A percentile compares a stretch with the other conserved stretches of the same genome.
These are phyloP conservation scores for Lontra canadensis DNA, from an alignment of 2,113 vertebrate genomes.

Conservation along the genomic window DNA sequence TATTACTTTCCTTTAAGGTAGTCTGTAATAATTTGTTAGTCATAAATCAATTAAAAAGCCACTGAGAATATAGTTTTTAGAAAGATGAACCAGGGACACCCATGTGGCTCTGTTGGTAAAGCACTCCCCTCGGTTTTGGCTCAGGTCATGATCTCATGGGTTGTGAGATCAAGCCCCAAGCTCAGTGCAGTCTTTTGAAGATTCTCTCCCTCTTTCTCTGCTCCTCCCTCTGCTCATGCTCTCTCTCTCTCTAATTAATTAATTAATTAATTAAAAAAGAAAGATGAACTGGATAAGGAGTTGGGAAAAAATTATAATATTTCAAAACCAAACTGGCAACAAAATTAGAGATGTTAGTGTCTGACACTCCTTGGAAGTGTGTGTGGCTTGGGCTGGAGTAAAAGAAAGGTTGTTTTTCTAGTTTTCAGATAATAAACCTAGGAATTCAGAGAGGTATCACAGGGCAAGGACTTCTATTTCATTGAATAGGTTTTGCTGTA, in stretches of 20 bases:
- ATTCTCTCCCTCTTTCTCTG: not conserved
- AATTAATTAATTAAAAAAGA: not conserved
- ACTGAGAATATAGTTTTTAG: not conserved
- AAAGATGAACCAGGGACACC: not conserved
- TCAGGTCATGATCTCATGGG: not conserved
- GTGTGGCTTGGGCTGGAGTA: not conserved
- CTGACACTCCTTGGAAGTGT: not conserved
- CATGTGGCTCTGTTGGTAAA: not conserved
- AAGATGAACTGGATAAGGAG: not conserved
- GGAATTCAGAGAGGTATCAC: not conserved
- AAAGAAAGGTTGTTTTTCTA: not conserved
- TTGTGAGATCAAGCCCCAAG: not conserved
- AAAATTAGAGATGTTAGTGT: not conserved
- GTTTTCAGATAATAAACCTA: not conserved
- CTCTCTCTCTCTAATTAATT: not conserved
- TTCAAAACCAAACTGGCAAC: not conserved
- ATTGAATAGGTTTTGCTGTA: not conserved
- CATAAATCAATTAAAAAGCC: not conserved
- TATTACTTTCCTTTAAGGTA: not conserved
- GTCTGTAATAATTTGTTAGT: not conserved
- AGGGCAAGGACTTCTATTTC: not conserved
- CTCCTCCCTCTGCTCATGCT: not conserved
- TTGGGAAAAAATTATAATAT: rapidly evolving
- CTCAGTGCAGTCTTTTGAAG: not conserved
- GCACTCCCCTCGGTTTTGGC: not conserved